These are phyloP conservation scores for Cynoglossus semilaevis DNA, from an alignment of 2,113 vertebrate genomes.

Conservation along the genomic window DNA sequence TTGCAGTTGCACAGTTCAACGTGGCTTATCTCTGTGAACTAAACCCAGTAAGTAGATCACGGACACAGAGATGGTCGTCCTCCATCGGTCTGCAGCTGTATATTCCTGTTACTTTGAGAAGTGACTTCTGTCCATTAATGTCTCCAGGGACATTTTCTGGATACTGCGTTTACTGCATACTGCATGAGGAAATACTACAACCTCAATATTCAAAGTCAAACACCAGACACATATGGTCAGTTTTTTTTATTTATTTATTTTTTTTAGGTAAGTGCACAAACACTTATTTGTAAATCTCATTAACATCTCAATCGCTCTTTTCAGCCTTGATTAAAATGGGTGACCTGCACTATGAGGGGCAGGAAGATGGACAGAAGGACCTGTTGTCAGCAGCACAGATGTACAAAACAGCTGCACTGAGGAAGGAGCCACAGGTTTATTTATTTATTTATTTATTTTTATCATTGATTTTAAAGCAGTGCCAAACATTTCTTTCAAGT, in stretches of 20 bases:
- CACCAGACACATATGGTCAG: constrained; percentile 72
- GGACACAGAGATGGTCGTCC: no score
- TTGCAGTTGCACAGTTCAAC: constrained; percentile 77
- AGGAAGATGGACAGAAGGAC: constrained; percentile 43
- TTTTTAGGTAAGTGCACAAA: neutral
- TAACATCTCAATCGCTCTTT: neutral
- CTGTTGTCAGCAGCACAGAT: constrained; percentile 69
- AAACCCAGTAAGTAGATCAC: constrained; percentile 70
- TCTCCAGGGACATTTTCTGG: constrained; percentile 62
- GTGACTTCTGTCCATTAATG: neutral
- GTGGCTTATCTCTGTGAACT: constrained; percentile 77
- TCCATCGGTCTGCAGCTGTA: neutral
- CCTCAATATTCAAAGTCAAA: constrained; percentile 68
- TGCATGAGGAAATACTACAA: constrained; percentile 78
- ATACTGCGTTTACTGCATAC: constrained; percentile 47
- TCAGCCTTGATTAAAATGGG: constrained; percentile 78
- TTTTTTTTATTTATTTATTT: neutral
- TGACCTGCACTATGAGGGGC: constrained; percentile 70
- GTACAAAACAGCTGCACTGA: constrained; percentile 76
- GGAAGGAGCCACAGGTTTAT: constrained; percentile 75
- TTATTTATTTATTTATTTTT: no score
- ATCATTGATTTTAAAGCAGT: neutral
- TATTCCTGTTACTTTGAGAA: neutral
- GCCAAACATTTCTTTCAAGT: neutral
- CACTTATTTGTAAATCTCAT: neutral